Base-by-base conservation (phyloP, 2,888 invertebrate genomes). In the Thereva unica region DNA sequence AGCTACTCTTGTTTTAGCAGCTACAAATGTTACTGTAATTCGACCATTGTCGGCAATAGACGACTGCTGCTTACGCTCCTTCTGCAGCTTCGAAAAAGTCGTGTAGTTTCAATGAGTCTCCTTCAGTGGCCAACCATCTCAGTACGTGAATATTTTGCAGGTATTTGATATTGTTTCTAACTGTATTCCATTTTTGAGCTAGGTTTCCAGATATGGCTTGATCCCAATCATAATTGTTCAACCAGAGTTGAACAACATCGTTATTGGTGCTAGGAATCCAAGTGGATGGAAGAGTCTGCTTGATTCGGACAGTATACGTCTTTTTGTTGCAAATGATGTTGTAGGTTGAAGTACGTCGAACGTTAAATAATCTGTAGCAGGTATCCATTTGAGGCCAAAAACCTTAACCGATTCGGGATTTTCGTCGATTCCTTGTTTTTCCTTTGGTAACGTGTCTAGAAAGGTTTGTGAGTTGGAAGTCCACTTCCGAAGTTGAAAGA, bases 61-160 rank as follows among this genome's bases (percentile, higher is more conserved):
- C 69, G 9, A 71, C 71, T 6, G 71, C 71, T 9, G 45, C 53
- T 4, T 54, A 64, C 2, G 70, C 73, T 1, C 37, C 8, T 41
- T 73, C 72, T 56, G 73, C 73, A 0, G 69, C 65, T 67, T 74
- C 73, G 3, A 68, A 67, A 54, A 72, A 72, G 4, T 72, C 47
- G 59, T 73, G 70, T 9, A 61, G 35, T 35, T 56, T 4, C 9
- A 4, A 7, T 9, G 8, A 10, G 1, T 23, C 23, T 2, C 23
- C 23, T 23, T 23, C 23, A 23, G 23, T 23, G 23, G 23, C 23
- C 23, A 23, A 23, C 23, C 23, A 23, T 23, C 23, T 1, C 6
- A 2, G 23, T 23, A 23, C 23, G 23, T 23, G 23, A 23, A 23
- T 23, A 2, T 23, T 23, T 23, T 23, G 23, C n/a, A n/a, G n/a